A percentile compares a stretch with the other conserved stretches of the same genome.
Conservation (phyloP, 2,797 vertebrate species). For the Sciurus carolinensis region DNA sequence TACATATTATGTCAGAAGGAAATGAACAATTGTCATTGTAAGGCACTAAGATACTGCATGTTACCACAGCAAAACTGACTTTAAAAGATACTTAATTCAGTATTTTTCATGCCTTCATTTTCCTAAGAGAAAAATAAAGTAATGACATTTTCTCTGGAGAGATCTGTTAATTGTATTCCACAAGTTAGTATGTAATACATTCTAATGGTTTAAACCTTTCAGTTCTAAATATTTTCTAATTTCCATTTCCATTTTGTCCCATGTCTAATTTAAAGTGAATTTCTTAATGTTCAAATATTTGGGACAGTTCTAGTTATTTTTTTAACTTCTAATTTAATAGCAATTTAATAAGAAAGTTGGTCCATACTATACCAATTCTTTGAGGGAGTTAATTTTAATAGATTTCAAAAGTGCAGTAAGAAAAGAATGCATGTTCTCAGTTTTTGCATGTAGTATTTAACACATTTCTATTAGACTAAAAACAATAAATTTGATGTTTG, state of each 20-base stretch:
- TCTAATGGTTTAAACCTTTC: background rate
- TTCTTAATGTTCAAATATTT: background rate
- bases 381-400: background rate
- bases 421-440: background rate
- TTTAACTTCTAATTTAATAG: background rate
- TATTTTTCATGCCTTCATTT: background rate
- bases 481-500: background rate
- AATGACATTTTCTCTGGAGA: constrained; percentile 24
- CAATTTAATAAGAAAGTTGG: constrained; percentile 7
- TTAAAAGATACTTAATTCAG: background rate
- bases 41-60: background rate
- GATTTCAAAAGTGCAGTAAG: background rate
- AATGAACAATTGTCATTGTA: background rate
- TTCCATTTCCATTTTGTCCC: background rate
- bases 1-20: background rate
- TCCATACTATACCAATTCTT: background rate
- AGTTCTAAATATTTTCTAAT: constrained; percentile 3
- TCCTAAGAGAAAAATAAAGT: background rate
- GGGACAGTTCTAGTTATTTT: constrained; percentile 18
- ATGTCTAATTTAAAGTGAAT: constrained; percentile 22
- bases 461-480: background rate
- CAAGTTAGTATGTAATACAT: background rate
- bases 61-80: background rate
- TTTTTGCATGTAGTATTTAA: background rate
- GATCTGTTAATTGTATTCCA: background rate